Evolutionary conservation across 2,113 vertebrate species (phyloP).

Genomic region (Brachypteracias leptosomus): DNA sequence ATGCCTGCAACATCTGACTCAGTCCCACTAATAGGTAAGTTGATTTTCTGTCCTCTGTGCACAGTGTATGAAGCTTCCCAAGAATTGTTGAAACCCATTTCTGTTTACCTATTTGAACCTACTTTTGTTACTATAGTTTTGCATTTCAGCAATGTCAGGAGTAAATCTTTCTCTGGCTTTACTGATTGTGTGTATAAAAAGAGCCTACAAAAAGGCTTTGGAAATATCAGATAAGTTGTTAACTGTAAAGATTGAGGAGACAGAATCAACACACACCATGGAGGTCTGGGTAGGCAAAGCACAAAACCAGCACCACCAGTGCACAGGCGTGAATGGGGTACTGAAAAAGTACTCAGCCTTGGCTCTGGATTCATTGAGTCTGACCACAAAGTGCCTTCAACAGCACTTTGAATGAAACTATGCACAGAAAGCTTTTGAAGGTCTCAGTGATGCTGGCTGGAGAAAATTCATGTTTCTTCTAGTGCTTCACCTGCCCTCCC

Average conservation of each 20-base stretch:
- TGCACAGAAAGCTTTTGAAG: neutral
- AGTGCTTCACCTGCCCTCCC: accelerated
- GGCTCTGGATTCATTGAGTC: neutral
- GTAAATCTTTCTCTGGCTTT: neutral
- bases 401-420: neutral
- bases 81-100: neutral
- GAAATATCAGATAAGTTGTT: neutral
- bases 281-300: neutral
- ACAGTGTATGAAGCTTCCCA: neutral
- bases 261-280: neutral
- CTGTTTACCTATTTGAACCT: neutral
- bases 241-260: neutral
- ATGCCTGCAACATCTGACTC: slow-evolving; percentile 94
- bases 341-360: neutral
- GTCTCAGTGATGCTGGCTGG: neutral
- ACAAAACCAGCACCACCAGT: neutral
- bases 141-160: neutral
- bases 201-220: neutral
- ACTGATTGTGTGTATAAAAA: neutral
- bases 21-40: slow-evolving; percentile 87
- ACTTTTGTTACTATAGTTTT: neutral
- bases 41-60: neutral
- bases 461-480: neutral
- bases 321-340: too few species aligned
- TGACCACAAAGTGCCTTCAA: neutral